Conservation (phyloP, 2,113 vertebrate genomes). For the Myiopsitta monachus region DNA sequence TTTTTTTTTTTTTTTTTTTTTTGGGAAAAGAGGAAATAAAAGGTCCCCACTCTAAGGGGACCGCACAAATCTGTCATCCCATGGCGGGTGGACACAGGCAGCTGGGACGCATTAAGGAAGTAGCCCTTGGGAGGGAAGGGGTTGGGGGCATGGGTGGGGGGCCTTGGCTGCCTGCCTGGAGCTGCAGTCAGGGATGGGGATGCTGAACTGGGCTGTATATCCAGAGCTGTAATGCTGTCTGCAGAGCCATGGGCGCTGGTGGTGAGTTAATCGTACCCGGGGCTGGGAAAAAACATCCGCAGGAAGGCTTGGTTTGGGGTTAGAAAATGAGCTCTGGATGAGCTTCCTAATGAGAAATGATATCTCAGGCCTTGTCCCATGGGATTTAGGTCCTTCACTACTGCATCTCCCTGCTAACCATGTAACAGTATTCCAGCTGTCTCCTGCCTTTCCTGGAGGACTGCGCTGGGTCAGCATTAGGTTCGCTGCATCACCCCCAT, state of each 20-base stretch:
- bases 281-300: neutral
- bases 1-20: neutral
- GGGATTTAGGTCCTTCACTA: neutral
- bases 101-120: constrained; percentile 45
- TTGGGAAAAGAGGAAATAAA: constrained; percentile 20
- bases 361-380: neutral
- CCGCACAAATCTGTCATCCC: constrained; percentile 54
- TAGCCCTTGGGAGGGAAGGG: neutral
- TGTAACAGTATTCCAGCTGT: neutral
- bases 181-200: neutral
- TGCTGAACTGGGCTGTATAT: neutral
- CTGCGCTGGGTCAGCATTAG: accelerated
- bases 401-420: neutral
- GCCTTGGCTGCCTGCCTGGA: neutral
- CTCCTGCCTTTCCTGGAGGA: neutral
- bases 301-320: neutral
- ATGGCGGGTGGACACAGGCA: constrained; percentile 2
- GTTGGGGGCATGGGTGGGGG: neutral
- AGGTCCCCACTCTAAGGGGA: constrained; percentile 15
- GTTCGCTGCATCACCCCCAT: neutral
- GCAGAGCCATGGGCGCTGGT: neutral
- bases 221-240: neutral
- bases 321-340: neutral
- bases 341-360: neutral
- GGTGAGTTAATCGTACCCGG: neutral